These are phyloP conservation scores for Mythimna vitellina DNA, from an alignment of 2,888 invertebrate species.

Conservation along the genomic window DNA sequence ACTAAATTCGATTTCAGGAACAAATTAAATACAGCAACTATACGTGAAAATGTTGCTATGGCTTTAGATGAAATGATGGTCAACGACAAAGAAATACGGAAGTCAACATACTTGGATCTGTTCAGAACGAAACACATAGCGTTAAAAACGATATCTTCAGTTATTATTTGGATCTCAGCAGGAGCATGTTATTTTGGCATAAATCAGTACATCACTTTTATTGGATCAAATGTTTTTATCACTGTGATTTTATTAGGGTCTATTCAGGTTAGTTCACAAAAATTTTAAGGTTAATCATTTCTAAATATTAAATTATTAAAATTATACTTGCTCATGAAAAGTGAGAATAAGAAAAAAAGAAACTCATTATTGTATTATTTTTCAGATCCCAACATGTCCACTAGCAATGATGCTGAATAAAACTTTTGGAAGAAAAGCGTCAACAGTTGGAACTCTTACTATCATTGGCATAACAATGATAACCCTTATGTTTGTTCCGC, in stretches of 20 bases:
- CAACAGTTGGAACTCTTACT: constrained; percentile 61
- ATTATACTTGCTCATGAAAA: not conserved
- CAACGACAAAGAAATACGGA: constrained; percentile 59
- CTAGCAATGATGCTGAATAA: constrained; percentile 72
- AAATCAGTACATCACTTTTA: constrained; percentile 75
- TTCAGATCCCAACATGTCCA: constrained; percentile 74
- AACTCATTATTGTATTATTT: constrained; percentile 28
- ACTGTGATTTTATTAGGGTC: constrained; percentile 72
- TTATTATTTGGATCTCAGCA: constrained; percentile 67
- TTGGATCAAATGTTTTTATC: constrained; percentile 72
- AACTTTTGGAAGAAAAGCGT: constrained; percentile 69
- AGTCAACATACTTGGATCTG: constrained; percentile 70
- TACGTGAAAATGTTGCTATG: constrained; percentile 68
- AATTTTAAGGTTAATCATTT: not conserved
- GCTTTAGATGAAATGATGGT: constrained; percentile 66
- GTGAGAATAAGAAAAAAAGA: too few relatives aligned
- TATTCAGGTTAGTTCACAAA: constrained; percentile 66
- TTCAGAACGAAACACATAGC: constrained; percentile 69
- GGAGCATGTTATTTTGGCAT: constrained; percentile 76
- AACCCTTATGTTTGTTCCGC: constrained; percentile 68
- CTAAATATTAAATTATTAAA: not conserved
- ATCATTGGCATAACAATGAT: constrained; percentile 69
- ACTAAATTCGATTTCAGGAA: constrained; percentile 68
- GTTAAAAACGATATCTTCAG: constrained; percentile 61
- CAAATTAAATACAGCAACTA: constrained; percentile 66